Evolutionary conservation across 2,113 vertebrate species (phyloP).

Genomic region (Varanus komodoensis): DNA sequence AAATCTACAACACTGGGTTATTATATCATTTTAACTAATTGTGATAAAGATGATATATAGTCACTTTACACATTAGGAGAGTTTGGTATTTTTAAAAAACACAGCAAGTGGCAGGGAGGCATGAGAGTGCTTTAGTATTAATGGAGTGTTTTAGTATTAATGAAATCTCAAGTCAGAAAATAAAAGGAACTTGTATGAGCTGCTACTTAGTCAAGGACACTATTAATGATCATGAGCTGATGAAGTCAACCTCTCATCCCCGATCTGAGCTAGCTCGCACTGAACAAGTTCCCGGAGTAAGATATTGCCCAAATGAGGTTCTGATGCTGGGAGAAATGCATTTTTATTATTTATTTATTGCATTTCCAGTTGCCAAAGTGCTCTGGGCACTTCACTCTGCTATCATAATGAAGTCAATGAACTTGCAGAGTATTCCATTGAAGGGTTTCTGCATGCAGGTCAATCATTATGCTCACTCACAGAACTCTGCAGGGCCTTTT

Average conservation of each 20-base stretch:
- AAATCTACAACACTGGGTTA: neutral
- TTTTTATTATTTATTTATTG: too few species aligned
- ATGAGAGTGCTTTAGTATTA: neutral
- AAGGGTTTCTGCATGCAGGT: too few species aligned
- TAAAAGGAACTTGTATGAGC: neutral
- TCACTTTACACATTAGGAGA: neutral
- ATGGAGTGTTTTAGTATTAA: neutral
- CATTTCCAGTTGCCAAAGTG: too few species aligned
- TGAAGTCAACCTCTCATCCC: neutral
- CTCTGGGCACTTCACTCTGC: too few species aligned
- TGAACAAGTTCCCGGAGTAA: neutral
- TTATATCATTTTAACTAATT: slow-evolving; percentile 4
- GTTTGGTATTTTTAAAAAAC: neutral
- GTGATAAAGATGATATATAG: neutral
- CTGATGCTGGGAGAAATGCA: neutral
- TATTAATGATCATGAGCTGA: neutral
- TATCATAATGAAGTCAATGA: neutral
- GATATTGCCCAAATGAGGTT: neutral
- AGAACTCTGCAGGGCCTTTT: too few species aligned
- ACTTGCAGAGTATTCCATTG: neutral
- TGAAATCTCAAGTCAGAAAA: neutral
- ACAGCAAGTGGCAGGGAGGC: neutral
- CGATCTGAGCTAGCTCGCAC: neutral
- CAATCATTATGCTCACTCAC: too few species aligned
- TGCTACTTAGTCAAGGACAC: neutral